Percentiles rank a stretch among this genome's conserved stretches.
Evolutionary conservation across 1,140 invertebrate genomes (phyloP).

Genomic region (Diabrotica undecimpunctata): DNA sequence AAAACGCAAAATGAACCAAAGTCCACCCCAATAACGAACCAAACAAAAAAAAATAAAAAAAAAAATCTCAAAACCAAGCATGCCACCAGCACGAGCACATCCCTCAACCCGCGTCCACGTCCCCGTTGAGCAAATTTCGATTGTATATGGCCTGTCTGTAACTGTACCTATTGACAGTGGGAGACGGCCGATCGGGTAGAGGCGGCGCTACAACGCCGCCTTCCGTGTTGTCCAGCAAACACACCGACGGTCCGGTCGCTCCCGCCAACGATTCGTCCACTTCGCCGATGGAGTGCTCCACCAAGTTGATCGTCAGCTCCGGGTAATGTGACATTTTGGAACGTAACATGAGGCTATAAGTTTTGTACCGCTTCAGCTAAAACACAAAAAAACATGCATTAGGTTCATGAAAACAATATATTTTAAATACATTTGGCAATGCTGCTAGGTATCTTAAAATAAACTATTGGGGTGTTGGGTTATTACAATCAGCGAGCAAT

Average conservation of each 20-base stretch:
- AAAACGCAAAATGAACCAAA: background rate
- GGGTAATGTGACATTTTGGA: slow-evolving; percentile 64
- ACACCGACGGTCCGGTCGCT: slow-evolving; percentile 28
- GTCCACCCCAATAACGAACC: too few species aligned
- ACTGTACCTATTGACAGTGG: slow-evolving; percentile 75
- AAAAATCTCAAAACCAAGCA: slow-evolving; percentile 60
- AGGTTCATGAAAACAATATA: background rate
- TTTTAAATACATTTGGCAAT: too few species aligned
- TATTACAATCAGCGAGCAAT: too few species aligned
- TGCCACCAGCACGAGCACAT: slow-evolving; percentile 73
- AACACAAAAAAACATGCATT: slow-evolving; percentile 26
- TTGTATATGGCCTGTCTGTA: slow-evolving; percentile 70
- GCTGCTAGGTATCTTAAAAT: too few species aligned
- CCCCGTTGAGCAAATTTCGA: slow-evolving; percentile 57
- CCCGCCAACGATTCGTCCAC: slow-evolving; percentile 60
- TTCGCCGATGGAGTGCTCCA: slow-evolving; percentile 73
- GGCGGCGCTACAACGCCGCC: slow-evolving; percentile 47
- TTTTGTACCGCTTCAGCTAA: slow-evolving; percentile 85
- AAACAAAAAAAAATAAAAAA: background rate
- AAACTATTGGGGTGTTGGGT: too few species aligned
- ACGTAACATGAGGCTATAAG: slow-evolving; percentile 77
- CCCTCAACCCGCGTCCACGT: slow-evolving; percentile 71
- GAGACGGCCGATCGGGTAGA: slow-evolving; percentile 51
- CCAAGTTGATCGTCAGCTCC: slow-evolving; percentile 56
- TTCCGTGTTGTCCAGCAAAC: slow-evolving; percentile 40